These are phyloP conservation scores for Phyllopteryx taeniolatus DNA, from an alignment of 2,113 vertebrate genomes.

Conservation along the genomic window DNA sequence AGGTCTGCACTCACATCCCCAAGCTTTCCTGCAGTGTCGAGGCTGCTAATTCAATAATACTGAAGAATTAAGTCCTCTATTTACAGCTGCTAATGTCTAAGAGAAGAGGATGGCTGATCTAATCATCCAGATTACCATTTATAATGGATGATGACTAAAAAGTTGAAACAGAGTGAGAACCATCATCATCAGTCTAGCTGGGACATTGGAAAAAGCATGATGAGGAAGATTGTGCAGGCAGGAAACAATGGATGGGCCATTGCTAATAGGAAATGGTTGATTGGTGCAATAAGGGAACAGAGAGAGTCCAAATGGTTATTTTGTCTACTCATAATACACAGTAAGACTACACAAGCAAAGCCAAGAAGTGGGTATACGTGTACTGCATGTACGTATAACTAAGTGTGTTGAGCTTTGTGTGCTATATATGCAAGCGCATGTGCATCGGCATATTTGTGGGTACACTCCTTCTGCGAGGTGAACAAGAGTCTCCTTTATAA, in stretches of 20 bases:
- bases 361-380: slow-evolving; percentile 9
- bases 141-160: slow-evolving; percentile 35
- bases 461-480: neutral
- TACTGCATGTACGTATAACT: neutral
- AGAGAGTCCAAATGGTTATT: slow-evolving; percentile 3
- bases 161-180: slow-evolving; percentile 26
- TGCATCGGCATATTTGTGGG: slow-evolving; percentile 1
- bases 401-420: slow-evolving; percentile 9
- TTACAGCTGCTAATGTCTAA: slow-evolving; percentile 56
- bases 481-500: neutral
- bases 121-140: slow-evolving; percentile 42
- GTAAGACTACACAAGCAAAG: neutral
- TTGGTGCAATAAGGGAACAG: slow-evolving; percentile 2
- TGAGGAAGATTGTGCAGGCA: slow-evolving; percentile 16
- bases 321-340: neutral
- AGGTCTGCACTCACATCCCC: slow-evolving; percentile 33
- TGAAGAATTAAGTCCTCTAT: slow-evolving; percentile 57
- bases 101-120: slow-evolving; percentile 35
- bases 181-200: slow-evolving; percentile 5
- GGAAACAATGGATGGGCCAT: slow-evolving; percentile 22
- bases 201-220: slow-evolving; percentile 7
- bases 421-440: slow-evolving; percentile 10
- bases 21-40: slow-evolving; percentile 40
- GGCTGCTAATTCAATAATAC: slow-evolving; percentile 53
- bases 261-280: slow-evolving; percentile 27